A percentile compares a stretch with the other conserved stretches of the same genome.
Evolutionary conservation across 2,888 invertebrate species (phyloP).

Genomic region (Melieria picta): DNA sequence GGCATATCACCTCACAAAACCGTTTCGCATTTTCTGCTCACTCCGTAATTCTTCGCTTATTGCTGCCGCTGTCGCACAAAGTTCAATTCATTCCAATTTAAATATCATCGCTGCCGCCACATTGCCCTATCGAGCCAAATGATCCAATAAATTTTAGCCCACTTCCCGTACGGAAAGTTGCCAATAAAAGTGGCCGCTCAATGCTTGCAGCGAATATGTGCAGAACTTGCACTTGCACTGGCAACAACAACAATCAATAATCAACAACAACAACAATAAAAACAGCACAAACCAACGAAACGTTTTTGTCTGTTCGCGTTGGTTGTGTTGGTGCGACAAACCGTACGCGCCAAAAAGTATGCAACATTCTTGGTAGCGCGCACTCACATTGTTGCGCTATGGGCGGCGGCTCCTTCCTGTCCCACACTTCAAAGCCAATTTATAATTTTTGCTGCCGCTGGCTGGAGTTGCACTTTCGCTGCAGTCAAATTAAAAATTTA

Average conservation of each 20-base stretch:
- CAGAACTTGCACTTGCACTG: conserved; percentile 14
- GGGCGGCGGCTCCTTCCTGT: background rate
- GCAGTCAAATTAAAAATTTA: conserved; percentile 14
- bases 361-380: conserved; percentile 51
- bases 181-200: too few species aligned
- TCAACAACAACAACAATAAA: too few species aligned
- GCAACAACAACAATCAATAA: background rate
- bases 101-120: background rate
- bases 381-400: conserved; percentile 35
- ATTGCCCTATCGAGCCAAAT: conserved; percentile 14
- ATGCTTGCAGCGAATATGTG: background rate
- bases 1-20: too few species aligned
- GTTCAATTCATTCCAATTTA: too few species aligned
- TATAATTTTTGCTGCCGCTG: conserved; percentile 42
- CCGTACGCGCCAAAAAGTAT: conserved; percentile 49
- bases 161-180: too few species aligned
- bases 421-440: conserved; percentile 39
- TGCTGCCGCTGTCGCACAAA: too few species aligned
- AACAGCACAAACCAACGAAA: too few species aligned
- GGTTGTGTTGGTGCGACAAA: background rate
- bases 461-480: background rate
- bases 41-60: too few species aligned
- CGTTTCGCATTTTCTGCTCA: too few species aligned
- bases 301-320: too few species aligned
- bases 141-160: conserved; percentile 29